Percentiles rank a stretch among this genome's conserved stretches.
phyloP scores from a whole-genome alignment of 2,888 invertebrate genomes.

The Drosophila algonquin region DNA sequence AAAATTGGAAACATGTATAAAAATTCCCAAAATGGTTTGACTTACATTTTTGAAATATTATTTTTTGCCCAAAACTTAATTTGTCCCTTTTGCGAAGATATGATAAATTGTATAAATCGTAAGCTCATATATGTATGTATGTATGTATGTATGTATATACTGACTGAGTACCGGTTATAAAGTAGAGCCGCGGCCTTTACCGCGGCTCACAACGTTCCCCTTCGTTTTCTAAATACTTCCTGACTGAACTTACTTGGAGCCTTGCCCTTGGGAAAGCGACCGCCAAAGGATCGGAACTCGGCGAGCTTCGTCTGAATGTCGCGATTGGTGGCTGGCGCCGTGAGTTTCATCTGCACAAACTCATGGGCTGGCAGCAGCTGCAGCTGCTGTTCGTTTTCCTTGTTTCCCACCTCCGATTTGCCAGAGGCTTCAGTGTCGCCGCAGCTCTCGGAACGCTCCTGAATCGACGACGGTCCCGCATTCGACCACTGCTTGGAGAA shows the following conservation, averaged over 20 bases:
- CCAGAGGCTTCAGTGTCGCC: slow-evolving; percentile 44
- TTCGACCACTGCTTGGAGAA: slow-evolving; percentile 87
- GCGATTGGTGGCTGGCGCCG: slow-evolving; percentile 86
- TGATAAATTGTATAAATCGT: no score
- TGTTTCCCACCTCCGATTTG: slow-evolving; percentile 45
- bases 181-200: no score
- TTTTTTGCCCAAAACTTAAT: no score
- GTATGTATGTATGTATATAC: no score
- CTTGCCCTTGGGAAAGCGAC: slow-evolving; percentile 85
- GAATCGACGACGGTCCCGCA: slow-evolving; percentile 33
- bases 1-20: no score
- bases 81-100: no score
- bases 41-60: no score
- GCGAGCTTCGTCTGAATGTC: slow-evolving; percentile 90
- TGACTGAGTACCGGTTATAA: no score
- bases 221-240: background rate
- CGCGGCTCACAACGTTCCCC: no score
- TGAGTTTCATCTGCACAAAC: slow-evolving; percentile 90
- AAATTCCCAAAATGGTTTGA: no score
- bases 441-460: slow-evolving; percentile 70
- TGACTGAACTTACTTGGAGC: slow-evolving; percentile 69
- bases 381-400: slow-evolving; percentile 57
- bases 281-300: slow-evolving; percentile 94
- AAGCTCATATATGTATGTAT: no score
- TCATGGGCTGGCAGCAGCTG: slow-evolving; percentile 87